Evolutionary conservation across 2,113 vertebrate genomes (phyloP), one percentile per base, ranked within the genome.

Genomic region (Lynx canadensis): DNA sequence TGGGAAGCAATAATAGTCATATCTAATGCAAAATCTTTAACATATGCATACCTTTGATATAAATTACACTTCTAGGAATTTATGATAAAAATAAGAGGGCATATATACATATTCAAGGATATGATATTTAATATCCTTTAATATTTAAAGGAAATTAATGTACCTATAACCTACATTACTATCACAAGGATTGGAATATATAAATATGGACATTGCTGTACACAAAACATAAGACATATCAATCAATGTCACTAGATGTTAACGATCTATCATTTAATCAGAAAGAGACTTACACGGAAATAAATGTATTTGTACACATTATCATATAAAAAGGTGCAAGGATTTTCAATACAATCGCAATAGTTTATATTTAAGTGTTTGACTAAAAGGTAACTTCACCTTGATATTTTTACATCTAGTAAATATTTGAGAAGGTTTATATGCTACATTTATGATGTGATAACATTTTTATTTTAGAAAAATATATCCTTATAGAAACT

Each of bases 141-240:
- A 50, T 18, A 78, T 33, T 87, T 45, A 73, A 73, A 36, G 11
- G 7, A 92, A 50, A 66, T 15, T 1, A 27, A 55, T 1, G 0
- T 8, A 74, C 1, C 25, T 36, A 52, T 33, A 50, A 89, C 0
- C 33, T 93, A 78, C 76, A 66, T 92, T 92, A 71, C 13, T 5
- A 23, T 8, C 13, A 79, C 69, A 84, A 27, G 13, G 0, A 0
- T 57, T 95, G 92, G 29, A 88, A 73, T 73, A 60, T 83, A 60
- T 73, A 33, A 73, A 0, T 25, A 12, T 3, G 57, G 27, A 0
- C 13, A 81, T 41, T 76, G 15, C 11, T 73, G 0, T 31, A 60
- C 18, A 33, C 8, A 14, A 66, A 31, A 36, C 3, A 25, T 66
- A 6, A 71, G 2, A 1, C 2, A 80, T 0, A 80, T 0, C 73